Evolutionary conservation across 2,113 vertebrate genomes (phyloP).

Genomic region (Camelus bactrianus): DNA sequence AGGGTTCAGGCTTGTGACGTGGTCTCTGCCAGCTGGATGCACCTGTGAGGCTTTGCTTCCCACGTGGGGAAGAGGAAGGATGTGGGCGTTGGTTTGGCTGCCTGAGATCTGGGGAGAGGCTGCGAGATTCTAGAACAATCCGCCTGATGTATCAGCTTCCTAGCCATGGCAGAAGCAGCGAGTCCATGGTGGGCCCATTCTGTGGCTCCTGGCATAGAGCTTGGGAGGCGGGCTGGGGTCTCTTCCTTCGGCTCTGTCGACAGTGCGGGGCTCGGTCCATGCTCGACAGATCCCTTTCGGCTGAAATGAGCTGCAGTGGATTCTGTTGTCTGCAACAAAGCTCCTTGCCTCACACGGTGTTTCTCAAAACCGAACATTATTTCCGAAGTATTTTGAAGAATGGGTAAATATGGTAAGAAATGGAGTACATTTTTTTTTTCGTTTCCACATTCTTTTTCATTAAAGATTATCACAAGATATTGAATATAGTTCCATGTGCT

Average conservation of each 20-base stretch:
- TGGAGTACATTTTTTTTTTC: rapidly evolving
- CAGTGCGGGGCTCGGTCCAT: rapidly evolving
- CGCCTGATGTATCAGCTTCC: background rate
- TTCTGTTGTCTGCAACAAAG: background rate
- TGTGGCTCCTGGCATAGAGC: rapidly evolving
- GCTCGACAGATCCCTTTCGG: background rate
- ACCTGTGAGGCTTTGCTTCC: background rate
- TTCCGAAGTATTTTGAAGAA: background rate
- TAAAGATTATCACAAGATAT: no score
- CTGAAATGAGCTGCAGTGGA: rapidly evolving
- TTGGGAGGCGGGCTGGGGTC: background rate
- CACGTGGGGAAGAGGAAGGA: background rate
- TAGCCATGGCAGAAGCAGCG: background rate
- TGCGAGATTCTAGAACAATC: background rate
- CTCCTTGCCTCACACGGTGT: background rate
- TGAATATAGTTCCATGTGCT: no score
- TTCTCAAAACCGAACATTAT: background rate
- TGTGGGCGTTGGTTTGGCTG: background rate
- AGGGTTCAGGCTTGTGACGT: background rate
- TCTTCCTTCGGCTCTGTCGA: background rate
- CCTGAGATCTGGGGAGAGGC: background rate
- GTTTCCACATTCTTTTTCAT: no score
- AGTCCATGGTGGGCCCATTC: background rate
- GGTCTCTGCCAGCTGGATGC: background rate
- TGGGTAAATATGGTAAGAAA: background rate